phyloP scores from a whole-genome alignment of 2,113 vertebrate species.

The Vidua macroura region DNA sequence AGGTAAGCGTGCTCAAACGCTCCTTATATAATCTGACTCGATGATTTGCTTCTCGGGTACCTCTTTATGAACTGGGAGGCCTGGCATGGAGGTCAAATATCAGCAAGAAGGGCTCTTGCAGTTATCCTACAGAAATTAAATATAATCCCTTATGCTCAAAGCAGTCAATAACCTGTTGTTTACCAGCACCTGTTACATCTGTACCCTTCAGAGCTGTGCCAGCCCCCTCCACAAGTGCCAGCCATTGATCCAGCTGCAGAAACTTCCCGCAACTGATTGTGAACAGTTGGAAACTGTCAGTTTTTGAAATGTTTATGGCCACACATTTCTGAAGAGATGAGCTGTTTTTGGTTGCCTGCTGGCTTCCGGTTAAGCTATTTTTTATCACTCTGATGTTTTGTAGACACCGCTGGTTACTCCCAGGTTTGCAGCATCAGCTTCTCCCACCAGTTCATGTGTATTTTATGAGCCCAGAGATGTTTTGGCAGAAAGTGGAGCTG shows the following conservation, averaged over 20 bases:
- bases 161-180: neutral
- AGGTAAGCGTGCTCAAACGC: neutral
- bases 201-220: neutral
- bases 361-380: slow-evolving; percentile 23
- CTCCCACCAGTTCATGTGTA: neutral
- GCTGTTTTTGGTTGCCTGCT: neutral
- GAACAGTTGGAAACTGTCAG: neutral
- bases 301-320: neutral
- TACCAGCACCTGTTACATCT: neutral
- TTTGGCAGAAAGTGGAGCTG: neutral
- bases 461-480: slow-evolving; percentile 34
- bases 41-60: accelerated
- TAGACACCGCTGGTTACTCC: neutral
- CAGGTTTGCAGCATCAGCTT: neutral
- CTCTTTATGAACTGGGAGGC: neutral
- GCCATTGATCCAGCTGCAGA: neutral
- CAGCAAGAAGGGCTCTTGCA: neutral
- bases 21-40: neutral
- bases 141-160: neutral
- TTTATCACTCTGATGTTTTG: slow-evolving; percentile 4
- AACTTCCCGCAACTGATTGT: neutral
- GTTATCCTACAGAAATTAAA: neutral
- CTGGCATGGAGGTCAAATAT: neutral
- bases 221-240: neutral
- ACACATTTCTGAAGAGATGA: neutral